These are phyloP conservation scores for Bolinopsis microptera DNA, from an alignment of 37 sponge, comb jelly and placozoan species.

Conservation along the genomic window DNA sequence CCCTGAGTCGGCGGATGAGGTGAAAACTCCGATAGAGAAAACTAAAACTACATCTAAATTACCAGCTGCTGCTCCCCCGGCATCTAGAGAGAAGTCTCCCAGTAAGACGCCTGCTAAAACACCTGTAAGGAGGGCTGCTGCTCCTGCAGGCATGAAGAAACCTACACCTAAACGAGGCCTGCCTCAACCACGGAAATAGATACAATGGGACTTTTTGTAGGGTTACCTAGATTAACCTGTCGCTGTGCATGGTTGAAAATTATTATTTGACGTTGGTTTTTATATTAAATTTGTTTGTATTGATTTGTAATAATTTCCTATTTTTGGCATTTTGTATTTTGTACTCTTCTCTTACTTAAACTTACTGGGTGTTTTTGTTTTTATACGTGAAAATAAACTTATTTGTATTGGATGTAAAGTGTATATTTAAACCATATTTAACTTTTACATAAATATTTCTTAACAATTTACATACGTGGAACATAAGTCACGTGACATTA, in stretches of 20 bases:
- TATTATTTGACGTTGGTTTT: background rate
- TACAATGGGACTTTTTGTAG: too few species aligned
- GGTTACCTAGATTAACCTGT: too few species aligned
- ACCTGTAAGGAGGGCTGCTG: background rate
- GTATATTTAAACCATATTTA: background rate
- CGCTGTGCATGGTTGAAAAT: background rate
- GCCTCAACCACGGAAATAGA: background rate
- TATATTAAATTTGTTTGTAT: background rate
- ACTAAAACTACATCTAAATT: background rate
- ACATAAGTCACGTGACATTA: too few species aligned
- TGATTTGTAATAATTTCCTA: background rate
- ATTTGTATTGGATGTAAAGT: background rate
- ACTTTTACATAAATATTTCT: background rate
- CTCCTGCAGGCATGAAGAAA: background rate
- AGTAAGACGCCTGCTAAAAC: background rate
- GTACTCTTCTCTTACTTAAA: background rate
- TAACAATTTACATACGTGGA: too few species aligned
- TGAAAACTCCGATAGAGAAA: background rate
- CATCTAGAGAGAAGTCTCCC: slow-evolving; percentile 24
- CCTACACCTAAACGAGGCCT: slow-evolving; percentile 17
- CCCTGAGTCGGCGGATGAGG: background rate
- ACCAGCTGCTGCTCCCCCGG: background rate
- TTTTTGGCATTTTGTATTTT: background rate
- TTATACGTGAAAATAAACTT: background rate
- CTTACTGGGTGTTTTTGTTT: background rate